A percentile compares a stretch with the other conserved stretches of the same genome.
phyloP scores from a whole-genome alignment of 1,140 invertebrate genomes.

The Achatina immaculata region DNA sequence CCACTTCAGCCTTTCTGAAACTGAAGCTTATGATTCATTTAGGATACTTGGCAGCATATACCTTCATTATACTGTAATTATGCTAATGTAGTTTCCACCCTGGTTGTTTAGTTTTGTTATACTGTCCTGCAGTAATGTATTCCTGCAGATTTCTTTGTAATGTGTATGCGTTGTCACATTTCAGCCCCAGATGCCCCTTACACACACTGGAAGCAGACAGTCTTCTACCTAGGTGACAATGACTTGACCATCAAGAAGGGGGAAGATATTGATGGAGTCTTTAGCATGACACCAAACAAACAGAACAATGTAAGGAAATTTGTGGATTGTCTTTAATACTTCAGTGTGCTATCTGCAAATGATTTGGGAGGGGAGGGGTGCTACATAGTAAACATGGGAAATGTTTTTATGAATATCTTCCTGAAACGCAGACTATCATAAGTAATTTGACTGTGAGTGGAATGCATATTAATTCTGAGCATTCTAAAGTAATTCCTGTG shows the following conservation, averaged over 20 bases:
- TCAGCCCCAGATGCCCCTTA: conserved; percentile 92
- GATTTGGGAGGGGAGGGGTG: neutral
- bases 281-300: conserved; percentile 94
- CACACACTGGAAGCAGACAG: conserved; percentile 99
- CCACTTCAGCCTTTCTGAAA: too few species aligned
- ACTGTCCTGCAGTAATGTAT: too few species aligned
- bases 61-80: too few species aligned
- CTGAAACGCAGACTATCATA: too few species aligned
- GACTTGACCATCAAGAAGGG: conserved; percentile 94
- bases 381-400: neutral
- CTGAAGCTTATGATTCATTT: too few species aligned
- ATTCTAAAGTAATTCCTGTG: too few species aligned
- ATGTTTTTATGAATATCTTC: conserved; percentile 41
- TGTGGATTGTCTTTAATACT: conserved; percentile 39
- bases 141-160: too few species aligned
- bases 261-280: conserved; percentile 92
- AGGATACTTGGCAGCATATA: too few species aligned
- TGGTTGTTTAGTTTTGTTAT: too few species aligned
- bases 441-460: too few species aligned
- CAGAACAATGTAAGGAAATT: conserved; percentile 90
- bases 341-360: neutral
- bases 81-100: too few species aligned
- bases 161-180: neutral
- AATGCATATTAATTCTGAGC: too few species aligned
- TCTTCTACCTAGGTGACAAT: conserved; percentile 97